phyloP scores from a whole-genome alignment of 2,797 vertebrate genomes.

The Syngnathus acus region DNA sequence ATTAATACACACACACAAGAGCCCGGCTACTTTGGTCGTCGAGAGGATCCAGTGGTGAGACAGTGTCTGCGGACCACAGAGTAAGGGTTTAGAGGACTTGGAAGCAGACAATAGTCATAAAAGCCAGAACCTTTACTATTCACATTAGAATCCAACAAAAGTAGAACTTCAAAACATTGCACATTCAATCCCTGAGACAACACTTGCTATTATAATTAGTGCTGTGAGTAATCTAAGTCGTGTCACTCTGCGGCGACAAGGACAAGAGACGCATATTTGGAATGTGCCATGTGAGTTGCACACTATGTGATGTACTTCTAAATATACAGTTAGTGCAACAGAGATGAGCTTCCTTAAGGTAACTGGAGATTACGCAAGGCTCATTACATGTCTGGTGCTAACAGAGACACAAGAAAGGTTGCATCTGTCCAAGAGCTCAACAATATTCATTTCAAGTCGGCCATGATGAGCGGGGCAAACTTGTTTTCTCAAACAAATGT shows the following conservation, averaged over 20 bases:
- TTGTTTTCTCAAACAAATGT: not conserved
- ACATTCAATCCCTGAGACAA: slow-evolving; percentile 8
- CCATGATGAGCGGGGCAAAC: not conserved
- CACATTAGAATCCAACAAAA: not conserved
- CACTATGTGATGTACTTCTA: slow-evolving; percentile 62
- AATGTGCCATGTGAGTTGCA: slow-evolving; percentile 61
- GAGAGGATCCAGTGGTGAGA: slow-evolving; percentile 13
- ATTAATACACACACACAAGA: slow-evolving; percentile 45
- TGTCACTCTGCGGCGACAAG: slow-evolving; percentile 30
- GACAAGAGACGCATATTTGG: slow-evolving; percentile 48
- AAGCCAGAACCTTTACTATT: not conserved
- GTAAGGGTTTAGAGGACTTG: slow-evolving; percentile 14
- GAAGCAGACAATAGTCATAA: slow-evolving; percentile 14
- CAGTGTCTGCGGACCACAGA: slow-evolving; percentile 11
- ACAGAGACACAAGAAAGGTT: not conserved
- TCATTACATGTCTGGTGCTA: slow-evolving; percentile 45
- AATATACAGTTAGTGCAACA: slow-evolving; percentile 63
- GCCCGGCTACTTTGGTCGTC: slow-evolving; percentile 16
- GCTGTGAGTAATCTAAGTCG: slow-evolving; percentile 28
- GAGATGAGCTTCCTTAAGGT: slow-evolving; percentile 62
- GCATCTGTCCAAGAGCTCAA: not conserved
- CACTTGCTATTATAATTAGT: slow-evolving; percentile 26
- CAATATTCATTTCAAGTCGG: not conserved
- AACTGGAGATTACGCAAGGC: slow-evolving; percentile 52
- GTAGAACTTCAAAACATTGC: not conserved